These are phyloP conservation scores for Mythimna impura DNA, from an alignment of 2,888 invertebrate genomes.

Conservation along the genomic window DNA sequence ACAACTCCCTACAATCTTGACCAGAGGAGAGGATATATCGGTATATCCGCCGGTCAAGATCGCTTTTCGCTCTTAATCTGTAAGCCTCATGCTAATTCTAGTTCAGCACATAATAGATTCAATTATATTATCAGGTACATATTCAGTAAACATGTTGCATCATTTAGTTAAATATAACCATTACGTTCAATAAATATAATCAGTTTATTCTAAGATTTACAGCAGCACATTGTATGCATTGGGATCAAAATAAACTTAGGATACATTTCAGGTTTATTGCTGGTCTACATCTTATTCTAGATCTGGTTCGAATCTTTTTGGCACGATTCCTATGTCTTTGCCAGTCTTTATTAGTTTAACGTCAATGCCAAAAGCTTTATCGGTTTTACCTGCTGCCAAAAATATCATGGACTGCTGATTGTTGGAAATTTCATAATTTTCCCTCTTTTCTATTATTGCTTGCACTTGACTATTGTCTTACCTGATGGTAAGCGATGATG, in stretches of 20 bases:
- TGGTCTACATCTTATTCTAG: slow-evolving; percentile 27
- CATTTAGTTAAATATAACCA: slow-evolving; percentile 57
- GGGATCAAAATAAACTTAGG: slow-evolving; percentile 47
- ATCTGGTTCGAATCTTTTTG: slow-evolving; percentile 12
- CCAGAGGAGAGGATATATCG: not conserved
- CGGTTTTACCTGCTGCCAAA: not conserved
- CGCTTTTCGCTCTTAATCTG: not conserved
- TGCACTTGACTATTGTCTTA: too few species aligned
- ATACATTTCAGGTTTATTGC: slow-evolving; percentile 36
- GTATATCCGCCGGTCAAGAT: too few species aligned
- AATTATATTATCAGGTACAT: slow-evolving; percentile 22
- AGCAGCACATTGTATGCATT: slow-evolving; percentile 29
- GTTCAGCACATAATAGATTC: slow-evolving; percentile 33
- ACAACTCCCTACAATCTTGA: not conserved
- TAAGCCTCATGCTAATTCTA: slow-evolving; percentile 17
- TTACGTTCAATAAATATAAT: slow-evolving; percentile 56
- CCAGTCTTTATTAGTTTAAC: not conserved
- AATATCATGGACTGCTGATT: not conserved
- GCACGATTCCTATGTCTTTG: not conserved
- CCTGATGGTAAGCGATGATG: too few species aligned
- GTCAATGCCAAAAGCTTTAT: not conserved
- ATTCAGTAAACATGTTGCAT: slow-evolving; percentile 51
- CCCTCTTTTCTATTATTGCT: too few species aligned
- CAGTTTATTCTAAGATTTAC: slow-evolving; percentile 42
- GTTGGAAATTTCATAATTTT: too few species aligned